Percentiles rank a stretch among this genome's conserved stretches.
Conservation (phyloP, 2,113 vertebrate species). For the Trochalopteron elliotii region DNA sequence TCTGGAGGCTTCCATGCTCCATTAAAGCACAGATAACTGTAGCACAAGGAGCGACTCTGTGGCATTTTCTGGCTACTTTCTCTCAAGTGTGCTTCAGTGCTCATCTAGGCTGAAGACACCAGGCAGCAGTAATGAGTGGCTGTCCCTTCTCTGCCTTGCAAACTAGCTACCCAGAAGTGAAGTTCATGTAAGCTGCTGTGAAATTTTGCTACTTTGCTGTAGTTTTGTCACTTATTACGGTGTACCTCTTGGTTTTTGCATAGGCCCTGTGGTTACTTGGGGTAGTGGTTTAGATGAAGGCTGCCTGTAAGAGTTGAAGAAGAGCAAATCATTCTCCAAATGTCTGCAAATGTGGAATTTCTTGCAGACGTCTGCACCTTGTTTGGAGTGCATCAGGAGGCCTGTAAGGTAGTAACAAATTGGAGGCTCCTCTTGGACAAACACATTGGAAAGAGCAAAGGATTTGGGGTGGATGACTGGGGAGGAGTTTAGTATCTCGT, state of each 20-base stretch:
- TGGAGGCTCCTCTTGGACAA: not conserved
- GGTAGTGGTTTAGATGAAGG: not conserved
- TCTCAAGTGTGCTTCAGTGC: not conserved
- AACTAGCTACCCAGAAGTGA: not conserved
- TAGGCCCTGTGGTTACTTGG: not conserved
- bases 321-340: not conserved
- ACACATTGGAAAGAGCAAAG: not conserved
- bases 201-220: not conserved
- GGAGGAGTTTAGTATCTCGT: not conserved
- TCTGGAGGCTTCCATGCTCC: not conserved
- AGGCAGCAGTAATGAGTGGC: not conserved
- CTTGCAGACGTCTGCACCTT: not conserved
- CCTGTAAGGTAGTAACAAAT: not conserved
- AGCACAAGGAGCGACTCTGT: accelerated
- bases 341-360: not conserved
- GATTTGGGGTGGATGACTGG: not conserved
- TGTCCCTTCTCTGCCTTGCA: not conserved
- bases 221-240: not conserved
- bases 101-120: not conserved
- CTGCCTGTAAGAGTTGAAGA: not conserved
- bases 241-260: not conserved
- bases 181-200: not conserved
- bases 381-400: not conserved
- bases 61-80: not conserved
- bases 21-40: not conserved